Evolutionary conservation across 2,113 vertebrate species (phyloP), one percentile per base, ranked within the genome.

Genomic region (Aphyosemion australe): DNA sequence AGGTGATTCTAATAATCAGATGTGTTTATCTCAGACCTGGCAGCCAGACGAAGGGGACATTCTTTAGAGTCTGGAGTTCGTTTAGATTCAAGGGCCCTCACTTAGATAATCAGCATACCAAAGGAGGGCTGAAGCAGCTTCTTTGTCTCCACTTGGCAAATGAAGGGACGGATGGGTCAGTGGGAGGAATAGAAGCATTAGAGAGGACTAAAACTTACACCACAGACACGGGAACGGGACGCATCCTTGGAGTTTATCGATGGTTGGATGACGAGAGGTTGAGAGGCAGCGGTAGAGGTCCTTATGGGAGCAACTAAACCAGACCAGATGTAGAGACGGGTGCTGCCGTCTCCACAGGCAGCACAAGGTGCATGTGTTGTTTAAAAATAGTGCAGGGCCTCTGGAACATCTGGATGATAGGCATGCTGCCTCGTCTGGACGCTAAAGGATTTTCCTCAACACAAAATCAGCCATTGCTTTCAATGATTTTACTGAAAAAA

Each of bases 91-190:
- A 78, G 68, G 80, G 79, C 67, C 78, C 82, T 80, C 41, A 46
- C 79, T 84, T 69, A 73, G 79, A 91, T 90, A 88, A 91, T 90
- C 80, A 85, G 79, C 69, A 78, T 74, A 82, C 86, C 75, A 86
- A 89, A 87, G 80, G 72, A 83, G 61, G 71, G 71, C 70, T 85
- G 79, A 84, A 89, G 87, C 79, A 82, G 86, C 82, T 76, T 85
- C 86, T 91, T 89, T 90, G 83, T 87, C 84, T 87, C 48, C 21
- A 51, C 78, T 89, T 88, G 88, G 83, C 87, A 87, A 80, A 47
- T 55, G 41, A 48, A 32, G 43, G 75, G 70, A 80, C 18, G 70
- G 79, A 78, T 83, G 82, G 84, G 81, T 83, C 65, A 74, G 76
- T 79, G 79, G 83, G 76, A 76, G 77, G 84, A 86, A 86, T 78